Conservation (phyloP, 2,797 vertebrate species). For the Apodemus agrarius region DNA sequence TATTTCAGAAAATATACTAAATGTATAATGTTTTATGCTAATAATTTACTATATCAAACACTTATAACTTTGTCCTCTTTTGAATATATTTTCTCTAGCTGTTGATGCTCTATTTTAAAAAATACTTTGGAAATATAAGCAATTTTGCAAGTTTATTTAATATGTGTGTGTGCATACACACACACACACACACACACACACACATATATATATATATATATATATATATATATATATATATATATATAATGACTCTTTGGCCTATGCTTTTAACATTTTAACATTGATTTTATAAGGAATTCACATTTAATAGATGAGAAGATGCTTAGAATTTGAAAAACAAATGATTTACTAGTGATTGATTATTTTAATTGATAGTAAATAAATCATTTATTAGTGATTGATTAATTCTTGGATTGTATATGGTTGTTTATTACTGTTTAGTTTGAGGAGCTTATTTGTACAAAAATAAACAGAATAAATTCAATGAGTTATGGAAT, state of each 20-base stretch:
- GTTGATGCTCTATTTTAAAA: background rate
- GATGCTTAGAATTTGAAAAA: slow-evolving; percentile 14
- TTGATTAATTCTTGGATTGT: background rate
- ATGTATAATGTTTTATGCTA: background rate
- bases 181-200: too few relatives aligned
- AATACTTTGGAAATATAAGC: background rate
- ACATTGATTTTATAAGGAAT: background rate
- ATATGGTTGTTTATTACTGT: background rate
- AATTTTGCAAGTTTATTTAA: background rate
- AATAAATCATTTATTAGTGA: background rate
- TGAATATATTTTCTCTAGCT: background rate
- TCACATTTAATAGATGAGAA: slow-evolving; percentile 1
- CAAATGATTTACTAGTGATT: background rate
- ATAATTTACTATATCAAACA: background rate
- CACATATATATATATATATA: background rate
- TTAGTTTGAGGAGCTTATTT: background rate
- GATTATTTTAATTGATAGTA: background rate
- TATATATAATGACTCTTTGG: background rate
- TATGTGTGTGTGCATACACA: too few relatives aligned
- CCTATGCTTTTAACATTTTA: background rate
- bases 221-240: background rate
- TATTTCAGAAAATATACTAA: slow-evolving; percentile 5
- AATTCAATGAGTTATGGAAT: background rate
- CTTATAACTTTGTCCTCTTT: background rate
- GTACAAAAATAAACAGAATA: background rate